Evolutionary conservation across 2,113 vertebrate species (phyloP).

Genomic region (Columbina picui): DNA sequence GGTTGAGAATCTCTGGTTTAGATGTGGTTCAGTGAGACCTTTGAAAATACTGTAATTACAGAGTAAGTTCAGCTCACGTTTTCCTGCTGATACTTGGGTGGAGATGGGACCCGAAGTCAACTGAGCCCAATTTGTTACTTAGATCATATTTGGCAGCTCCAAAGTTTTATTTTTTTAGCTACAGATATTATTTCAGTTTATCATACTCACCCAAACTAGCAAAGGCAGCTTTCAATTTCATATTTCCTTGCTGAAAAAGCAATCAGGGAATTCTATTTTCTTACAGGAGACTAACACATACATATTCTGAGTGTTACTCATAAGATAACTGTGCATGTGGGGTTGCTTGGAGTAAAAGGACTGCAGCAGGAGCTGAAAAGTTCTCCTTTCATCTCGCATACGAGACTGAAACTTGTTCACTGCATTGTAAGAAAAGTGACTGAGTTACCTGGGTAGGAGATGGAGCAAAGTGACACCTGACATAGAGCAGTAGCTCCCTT

Average conservation of each 20-base stretch:
- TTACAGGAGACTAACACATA: neutral
- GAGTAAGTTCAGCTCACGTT: conserved; percentile 18
- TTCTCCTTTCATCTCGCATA: neutral
- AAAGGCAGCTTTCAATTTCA: conserved; percentile 31
- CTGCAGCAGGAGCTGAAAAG: neutral
- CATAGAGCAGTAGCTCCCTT: neutral
- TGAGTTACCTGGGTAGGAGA: neutral
- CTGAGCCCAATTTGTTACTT: conserved; percentile 6
- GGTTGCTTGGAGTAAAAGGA: neutral
- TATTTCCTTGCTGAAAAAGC: conserved; percentile 27
- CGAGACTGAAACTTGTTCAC: neutral
- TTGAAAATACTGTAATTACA: neutral
- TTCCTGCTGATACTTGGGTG: neutral
- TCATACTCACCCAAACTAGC: conserved; percentile 23
- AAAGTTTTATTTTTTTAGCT: conserved; percentile 55
- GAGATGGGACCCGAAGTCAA: conserved; percentile 40
- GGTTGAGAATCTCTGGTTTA: conserved; percentile 9
- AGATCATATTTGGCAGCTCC: conserved; percentile 22
- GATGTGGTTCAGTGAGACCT: neutral
- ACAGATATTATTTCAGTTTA: conserved; percentile 64
- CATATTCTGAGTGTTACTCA: neutral
- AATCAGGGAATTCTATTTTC: conserved; percentile 11
- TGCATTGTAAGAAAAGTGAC: neutral
- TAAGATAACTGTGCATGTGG: neutral
- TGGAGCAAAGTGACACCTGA: neutral